Conservation (phyloP, 2,797 vertebrate species). For the Ibycter americanus region DNA sequence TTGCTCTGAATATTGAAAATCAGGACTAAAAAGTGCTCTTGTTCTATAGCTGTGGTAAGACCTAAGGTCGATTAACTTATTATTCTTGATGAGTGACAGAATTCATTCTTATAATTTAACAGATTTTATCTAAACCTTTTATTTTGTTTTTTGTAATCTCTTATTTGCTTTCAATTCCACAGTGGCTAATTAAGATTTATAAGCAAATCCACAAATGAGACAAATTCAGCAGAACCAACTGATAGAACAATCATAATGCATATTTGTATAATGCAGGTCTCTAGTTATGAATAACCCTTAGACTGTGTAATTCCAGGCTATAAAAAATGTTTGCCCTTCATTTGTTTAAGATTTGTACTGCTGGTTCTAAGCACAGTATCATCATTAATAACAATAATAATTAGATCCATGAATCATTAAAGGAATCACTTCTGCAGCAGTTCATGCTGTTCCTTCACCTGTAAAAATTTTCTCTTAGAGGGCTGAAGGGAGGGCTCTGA, state of each 20-base stretch:
- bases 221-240: neutral
- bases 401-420: neutral
- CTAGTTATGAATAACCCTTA: neutral
- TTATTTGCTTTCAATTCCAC: neutral
- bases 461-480: neutral
- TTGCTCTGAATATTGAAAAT: neutral
- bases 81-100: neutral
- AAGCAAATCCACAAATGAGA: neutral
- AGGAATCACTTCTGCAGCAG: neutral
- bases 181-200: neutral
- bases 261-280: neutral
- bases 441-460: neutral
- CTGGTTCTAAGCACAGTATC: neutral
- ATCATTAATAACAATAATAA: slow-evolving; percentile 15
- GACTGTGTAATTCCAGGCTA: neutral
- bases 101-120: neutral
- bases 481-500: neutral
- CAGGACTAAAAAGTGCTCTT: neutral
- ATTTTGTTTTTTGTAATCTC: neutral
- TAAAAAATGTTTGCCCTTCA: neutral
- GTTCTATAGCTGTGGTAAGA: neutral
- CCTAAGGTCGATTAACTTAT: neutral
- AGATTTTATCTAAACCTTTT: neutral
- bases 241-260: neutral
- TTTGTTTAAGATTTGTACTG: slow-evolving; percentile 5